Conservation (phyloP, 2,797 vertebrate species). For the Sebastes melanostomus region DNA sequence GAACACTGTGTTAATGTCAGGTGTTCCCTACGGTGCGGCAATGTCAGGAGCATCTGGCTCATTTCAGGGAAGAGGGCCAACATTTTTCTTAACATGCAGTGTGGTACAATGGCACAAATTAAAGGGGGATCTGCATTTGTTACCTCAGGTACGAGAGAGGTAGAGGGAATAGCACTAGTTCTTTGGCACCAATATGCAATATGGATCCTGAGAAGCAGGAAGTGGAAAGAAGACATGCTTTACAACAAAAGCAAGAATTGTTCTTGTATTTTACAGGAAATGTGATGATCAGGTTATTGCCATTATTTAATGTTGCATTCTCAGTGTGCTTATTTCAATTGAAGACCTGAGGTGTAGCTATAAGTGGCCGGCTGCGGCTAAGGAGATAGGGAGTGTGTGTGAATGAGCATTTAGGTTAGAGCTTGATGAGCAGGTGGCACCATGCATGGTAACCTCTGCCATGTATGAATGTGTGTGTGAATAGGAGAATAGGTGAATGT, state of each 20-base stretch:
- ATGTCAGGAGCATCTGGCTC: constrained; percentile 67
- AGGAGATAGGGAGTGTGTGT: too few relatives aligned
- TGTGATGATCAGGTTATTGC: too few relatives aligned
- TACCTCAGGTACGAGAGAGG: constrained; percentile 10
- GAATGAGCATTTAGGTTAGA: too few relatives aligned
- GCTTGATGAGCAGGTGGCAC: too few relatives aligned
- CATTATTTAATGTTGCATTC: too few relatives aligned
- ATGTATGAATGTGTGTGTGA: too few relatives aligned
- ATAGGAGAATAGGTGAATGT: too few relatives aligned
- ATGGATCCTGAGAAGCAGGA: constrained; percentile 1
- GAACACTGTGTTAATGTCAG: constrained; percentile 74
- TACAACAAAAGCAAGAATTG: background rate
- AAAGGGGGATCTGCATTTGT: constrained; percentile 44
- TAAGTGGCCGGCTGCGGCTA: too few relatives aligned
- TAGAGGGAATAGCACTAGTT: background rate
- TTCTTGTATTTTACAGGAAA: background rate
- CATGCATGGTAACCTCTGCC: too few relatives aligned
- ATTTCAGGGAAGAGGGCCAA: constrained; percentile 40
- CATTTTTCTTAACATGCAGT: constrained; percentile 47
- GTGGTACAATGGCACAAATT: constrained; percentile 34
- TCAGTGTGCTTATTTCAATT: too few relatives aligned
- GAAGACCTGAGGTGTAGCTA: too few relatives aligned
- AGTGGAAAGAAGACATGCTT: background rate
- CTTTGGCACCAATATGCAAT: background rate
- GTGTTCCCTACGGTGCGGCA: constrained; percentile 68